These are phyloP conservation scores for Perodicticus potto DNA, from an alignment of 2,797 vertebrate genomes.

Conservation along the genomic window DNA sequence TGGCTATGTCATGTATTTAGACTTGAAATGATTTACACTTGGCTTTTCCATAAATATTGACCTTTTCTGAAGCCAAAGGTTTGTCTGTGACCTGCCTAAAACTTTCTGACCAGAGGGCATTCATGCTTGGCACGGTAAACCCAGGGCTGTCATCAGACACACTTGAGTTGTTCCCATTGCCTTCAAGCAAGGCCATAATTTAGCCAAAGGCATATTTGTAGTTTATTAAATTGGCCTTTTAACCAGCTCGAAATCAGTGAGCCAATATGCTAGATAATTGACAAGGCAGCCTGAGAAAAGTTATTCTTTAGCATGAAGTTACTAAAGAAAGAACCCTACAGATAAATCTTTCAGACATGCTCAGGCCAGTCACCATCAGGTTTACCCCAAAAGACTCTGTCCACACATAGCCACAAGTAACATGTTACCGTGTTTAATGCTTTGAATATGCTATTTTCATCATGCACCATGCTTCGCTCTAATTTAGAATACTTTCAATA, in stretches of 20 bases:
- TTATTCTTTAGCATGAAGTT: neutral
- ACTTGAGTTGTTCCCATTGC: neutral
- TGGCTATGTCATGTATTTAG: slow-evolving; percentile 2
- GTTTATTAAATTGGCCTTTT: slow-evolving; percentile 80
- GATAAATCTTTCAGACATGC: neutral
- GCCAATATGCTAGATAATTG: slow-evolving; percentile 73
- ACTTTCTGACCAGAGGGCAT: neutral
- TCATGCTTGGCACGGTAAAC: neutral
- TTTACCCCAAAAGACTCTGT: neutral
- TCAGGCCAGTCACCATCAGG: neutral
- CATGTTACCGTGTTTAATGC: neutral
- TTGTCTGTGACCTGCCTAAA: neutral
- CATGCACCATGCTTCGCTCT: neutral
- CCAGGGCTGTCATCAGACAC: neutral
- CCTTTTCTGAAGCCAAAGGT: neutral
- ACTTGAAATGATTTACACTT: slow-evolving; percentile 15
- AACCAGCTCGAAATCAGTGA: slow-evolving; percentile 64
- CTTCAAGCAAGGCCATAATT: slow-evolving; percentile 55
- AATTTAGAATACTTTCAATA: neutral
- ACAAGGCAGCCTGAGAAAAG: slow-evolving; percentile 59
- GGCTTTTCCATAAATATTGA: neutral
- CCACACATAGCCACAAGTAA: neutral
- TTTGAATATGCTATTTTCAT: neutral
- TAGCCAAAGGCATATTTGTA: slow-evolving; percentile 65
- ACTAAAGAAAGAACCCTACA: neutral